Percentiles rank a stretch among this genome's conserved stretches.
Conservation (phyloP, 2,113 vertebrate species). For the Hyla sarda region DNA sequence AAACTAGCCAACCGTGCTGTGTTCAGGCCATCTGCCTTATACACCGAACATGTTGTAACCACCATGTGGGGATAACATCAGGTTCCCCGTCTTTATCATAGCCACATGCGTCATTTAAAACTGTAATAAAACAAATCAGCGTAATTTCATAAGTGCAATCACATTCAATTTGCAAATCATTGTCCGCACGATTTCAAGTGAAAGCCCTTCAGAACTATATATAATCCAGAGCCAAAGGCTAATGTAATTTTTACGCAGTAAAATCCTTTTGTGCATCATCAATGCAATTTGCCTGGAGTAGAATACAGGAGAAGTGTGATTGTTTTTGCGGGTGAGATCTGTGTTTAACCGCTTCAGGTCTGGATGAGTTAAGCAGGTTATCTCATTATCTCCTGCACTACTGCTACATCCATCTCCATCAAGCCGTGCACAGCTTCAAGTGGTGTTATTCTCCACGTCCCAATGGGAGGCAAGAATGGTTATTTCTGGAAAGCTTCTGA, state of each 20-base stretch:
- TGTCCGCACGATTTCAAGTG: not conserved
- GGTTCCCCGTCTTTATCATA: not conserved
- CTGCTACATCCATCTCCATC: conserved; percentile 50
- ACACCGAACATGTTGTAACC: not conserved
- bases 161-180: conserved; percentile 46
- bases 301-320: conserved; percentile 15
- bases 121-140: conserved; percentile 37
- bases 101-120: conserved; percentile 20
- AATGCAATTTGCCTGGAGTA: conserved; percentile 32
- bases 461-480: conserved; percentile 47
- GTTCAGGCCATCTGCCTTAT: not conserved
- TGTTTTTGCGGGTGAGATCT: not conserved
- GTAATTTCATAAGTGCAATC: conserved; percentile 28
- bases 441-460: conserved; percentile 42
- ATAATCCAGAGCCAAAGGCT: conserved; percentile 22
- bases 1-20: not conserved
- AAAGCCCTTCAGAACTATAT: conserved; percentile 23
- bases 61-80: not conserved
- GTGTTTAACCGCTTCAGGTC: conserved; percentile 40
- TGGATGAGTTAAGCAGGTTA: conserved; percentile 51
- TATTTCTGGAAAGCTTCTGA: conserved; percentile 54
- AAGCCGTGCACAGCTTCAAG: conserved; percentile 38
- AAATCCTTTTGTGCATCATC: conserved; percentile 41
- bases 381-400: conserved; percentile 41
- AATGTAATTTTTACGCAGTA: conserved; percentile 29